Evolutionary conservation across 1,140 invertebrate genomes (phyloP).

Genomic region (Caerostris darwini): DNA sequence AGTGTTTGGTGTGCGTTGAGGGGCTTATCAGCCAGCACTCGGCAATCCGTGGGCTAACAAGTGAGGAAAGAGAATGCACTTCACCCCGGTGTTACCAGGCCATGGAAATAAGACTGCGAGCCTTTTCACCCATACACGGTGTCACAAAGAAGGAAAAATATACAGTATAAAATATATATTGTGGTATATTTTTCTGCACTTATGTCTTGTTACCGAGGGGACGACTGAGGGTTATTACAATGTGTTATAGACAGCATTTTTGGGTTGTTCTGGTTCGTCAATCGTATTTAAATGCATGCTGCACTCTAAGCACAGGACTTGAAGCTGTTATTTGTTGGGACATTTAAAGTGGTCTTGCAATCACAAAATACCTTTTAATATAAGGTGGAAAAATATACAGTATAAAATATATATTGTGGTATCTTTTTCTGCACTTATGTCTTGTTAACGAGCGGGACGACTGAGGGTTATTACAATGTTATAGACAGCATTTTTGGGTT

Average conservation of each 20-base stretch:
- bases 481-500: not conserved
- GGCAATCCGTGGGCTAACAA: not conserved
- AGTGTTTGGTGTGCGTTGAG: slow-evolving; percentile 23
- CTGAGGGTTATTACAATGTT: not conserved
- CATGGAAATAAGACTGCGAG: not conserved
- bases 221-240: not conserved
- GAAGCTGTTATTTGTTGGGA: no score
- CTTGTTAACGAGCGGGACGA: no score
- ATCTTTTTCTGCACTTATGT: no score
- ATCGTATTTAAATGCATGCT: no score
- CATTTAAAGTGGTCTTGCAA: no score
- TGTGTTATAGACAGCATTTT: not conserved
- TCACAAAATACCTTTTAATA: no score
- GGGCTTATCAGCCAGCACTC: not conserved
- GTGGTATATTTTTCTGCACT: not conserved
- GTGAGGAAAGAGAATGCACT: not conserved
- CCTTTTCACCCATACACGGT: not conserved
- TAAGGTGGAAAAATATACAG: no score
- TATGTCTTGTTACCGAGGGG: not conserved
- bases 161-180: no score
- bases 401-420: no score
- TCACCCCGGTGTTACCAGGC: not conserved
- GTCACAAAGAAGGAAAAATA: not conserved
- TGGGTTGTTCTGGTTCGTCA: not conserved
- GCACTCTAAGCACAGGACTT: no score